Evolutionary conservation across 2,113 vertebrate species (phyloP).

Genomic region (Tragelaphus imberbis): DNA sequence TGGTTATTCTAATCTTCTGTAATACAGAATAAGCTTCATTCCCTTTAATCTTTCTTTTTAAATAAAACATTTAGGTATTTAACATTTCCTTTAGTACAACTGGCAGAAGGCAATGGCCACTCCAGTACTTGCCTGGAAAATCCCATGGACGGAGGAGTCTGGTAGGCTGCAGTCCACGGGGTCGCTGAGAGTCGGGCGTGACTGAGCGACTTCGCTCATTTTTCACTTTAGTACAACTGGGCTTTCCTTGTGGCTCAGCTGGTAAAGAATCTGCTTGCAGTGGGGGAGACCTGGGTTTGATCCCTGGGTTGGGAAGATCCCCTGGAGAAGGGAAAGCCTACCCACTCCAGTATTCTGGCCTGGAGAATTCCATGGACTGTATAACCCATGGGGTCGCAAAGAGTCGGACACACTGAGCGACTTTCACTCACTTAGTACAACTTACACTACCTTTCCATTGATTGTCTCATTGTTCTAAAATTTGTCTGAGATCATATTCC

Average conservation of each 20-base stretch:
- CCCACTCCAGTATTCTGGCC: not conserved
- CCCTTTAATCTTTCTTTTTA: not conserved
- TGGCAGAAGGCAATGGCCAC: not conserved
- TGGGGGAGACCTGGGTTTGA: accelerated
- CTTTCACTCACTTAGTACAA: not conserved
- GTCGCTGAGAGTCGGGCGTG: no score
- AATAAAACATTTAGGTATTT: not conserved
- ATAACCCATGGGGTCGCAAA: not conserved
- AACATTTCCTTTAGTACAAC: not conserved
- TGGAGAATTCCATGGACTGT: not conserved
- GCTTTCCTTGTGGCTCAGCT: not conserved
- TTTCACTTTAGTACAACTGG: not conserved
- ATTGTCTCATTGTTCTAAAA: not conserved
- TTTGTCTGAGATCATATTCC: not conserved
- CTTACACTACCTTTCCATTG: not conserved
- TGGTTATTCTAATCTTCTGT: not conserved
- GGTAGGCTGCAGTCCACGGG: no score
- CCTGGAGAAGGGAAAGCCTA: not conserved
- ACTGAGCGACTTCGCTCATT: no score
- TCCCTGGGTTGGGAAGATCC: not conserved
- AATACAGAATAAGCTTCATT: not conserved
- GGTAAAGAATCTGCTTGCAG: not conserved
- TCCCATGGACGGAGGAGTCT: no score
- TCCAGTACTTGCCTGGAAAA: no score
- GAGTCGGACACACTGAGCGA: accelerated